A percentile compares a stretch with the other conserved stretches of the same genome.
These are phyloP conservation scores for Oscheius onirici DNA, from an alignment of 2,888 invertebrate genomes.

Conservation along the genomic window DNA sequence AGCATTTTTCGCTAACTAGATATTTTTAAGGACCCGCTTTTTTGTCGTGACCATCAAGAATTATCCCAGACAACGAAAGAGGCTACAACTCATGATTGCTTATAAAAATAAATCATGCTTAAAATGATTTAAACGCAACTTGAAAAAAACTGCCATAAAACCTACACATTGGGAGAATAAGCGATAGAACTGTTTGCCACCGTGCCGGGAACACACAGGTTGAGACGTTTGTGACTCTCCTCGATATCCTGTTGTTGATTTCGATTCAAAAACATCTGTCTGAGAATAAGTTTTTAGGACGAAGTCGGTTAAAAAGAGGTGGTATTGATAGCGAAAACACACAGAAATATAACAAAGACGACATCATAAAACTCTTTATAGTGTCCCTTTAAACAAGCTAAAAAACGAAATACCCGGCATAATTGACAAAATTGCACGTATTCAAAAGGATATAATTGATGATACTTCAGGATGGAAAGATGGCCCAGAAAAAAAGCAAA, in stretches of 20 bases:
- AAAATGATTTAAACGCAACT: no score
- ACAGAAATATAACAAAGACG: background rate
- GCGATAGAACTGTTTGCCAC: background rate
- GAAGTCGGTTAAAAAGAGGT: background rate
- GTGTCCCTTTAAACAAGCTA: background rate
- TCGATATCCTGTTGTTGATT: background rate
- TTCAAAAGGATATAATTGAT: background rate
- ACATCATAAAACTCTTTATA: background rate
- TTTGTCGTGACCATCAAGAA: no score
- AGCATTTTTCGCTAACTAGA: no score
- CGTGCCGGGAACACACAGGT: conserved; percentile 7
- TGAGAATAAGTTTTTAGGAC: background rate
- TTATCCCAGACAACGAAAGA: no score
- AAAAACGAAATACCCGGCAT: background rate
- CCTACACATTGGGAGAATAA: background rate
- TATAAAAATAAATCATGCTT: no score
- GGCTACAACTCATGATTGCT: no score
- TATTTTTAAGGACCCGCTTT: no score
- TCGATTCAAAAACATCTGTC: background rate
- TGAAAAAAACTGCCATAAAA: background rate
- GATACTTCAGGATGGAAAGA: background rate
- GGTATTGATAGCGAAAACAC: background rate
- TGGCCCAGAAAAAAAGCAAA: background rate
- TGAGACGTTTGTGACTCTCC: background rate
- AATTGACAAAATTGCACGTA: background rate